Conservation (phyloP, 2,113 vertebrate genomes). For the Esox niger region DNA sequence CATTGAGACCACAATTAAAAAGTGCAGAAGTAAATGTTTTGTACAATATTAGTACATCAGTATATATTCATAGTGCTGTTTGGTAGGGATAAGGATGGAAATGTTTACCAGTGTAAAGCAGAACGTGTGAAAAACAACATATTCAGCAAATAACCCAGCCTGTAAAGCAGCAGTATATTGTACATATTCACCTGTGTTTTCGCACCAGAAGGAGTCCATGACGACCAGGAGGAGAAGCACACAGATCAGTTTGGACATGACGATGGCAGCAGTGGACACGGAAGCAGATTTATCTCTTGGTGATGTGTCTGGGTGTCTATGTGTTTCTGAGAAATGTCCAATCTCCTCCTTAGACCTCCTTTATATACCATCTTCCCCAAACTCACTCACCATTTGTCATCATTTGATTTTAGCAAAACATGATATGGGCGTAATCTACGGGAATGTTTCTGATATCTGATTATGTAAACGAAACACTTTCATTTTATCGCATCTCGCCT, state of each 20-base stretch:
- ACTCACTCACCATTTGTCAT: no score
- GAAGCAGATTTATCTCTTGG: neutral
- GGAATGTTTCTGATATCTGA: no score
- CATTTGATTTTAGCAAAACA: no score
- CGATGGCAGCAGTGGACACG: neutral
- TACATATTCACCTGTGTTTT: constrained; percentile 47
- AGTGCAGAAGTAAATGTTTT: neutral
- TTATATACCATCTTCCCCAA: neutral
- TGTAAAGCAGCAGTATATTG: neutral
- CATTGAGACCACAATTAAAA: no score
- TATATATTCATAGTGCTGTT: neutral
- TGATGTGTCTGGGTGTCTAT: neutral
- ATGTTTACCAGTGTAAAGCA: neutral
- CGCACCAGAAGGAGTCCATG: constrained; percentile 28
- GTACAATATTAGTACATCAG: neutral
- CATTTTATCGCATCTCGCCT: no score
- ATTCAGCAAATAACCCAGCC: no score
- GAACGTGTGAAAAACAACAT: neutral
- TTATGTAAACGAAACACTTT: no score
- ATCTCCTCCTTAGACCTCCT: neutral
- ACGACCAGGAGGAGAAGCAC: constrained; percentile 48
- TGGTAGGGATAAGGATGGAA: neutral
- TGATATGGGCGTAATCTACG: no score
- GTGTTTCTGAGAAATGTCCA: neutral
- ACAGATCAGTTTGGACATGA: constrained; percentile 51